phyloP scores from a whole-genome alignment of 2,888 invertebrate genomes.

The Odontocolon sp. region DNA sequence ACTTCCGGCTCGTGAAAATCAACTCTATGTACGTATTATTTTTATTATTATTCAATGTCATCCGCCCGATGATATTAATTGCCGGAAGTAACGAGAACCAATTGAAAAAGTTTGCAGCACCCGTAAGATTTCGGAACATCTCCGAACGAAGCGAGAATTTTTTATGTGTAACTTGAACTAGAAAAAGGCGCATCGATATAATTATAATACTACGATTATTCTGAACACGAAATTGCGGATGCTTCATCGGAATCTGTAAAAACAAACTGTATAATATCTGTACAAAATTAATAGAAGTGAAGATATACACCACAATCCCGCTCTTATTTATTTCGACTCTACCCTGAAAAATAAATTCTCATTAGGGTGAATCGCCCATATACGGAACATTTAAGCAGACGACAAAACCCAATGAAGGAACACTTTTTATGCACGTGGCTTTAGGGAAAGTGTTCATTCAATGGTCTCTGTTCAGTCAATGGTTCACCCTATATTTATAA shows the following conservation, averaged over 20 bases:
- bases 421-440: too few relatives aligned
- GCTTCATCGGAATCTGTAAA: conserved; percentile 72
- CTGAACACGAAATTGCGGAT: conserved; percentile 68
- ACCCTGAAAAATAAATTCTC: too few relatives aligned
- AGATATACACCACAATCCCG: conserved; percentile 61
- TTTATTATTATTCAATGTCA: conserved; percentile 1
- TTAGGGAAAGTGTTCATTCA: too few relatives aligned
- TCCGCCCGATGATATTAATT: conserved; percentile 31
- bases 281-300: conserved; percentile 74
- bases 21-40: not conserved
- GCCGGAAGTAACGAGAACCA: conserved; percentile 40
- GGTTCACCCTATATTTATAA: too few relatives aligned
- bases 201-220: conserved; percentile 67
- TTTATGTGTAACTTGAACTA: conserved; percentile 57
- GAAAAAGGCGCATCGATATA: conserved; percentile 65
- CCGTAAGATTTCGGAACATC: conserved; percentile 38
- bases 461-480: too few relatives aligned
- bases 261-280: conserved; percentile 71
- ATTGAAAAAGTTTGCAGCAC: conserved; percentile 44
- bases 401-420: too few relatives aligned
- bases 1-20: conserved; percentile 28
- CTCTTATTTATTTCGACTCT: conserved; percentile 3
- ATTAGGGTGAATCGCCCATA: too few relatives aligned
- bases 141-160: conserved; percentile 41
- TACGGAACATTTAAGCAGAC: too few relatives aligned